A percentile compares a stretch with the other conserved stretches of the same genome.
Conservation (phyloP, 2,113 vertebrate genomes). For the Zosterops borbonicus region DNA sequence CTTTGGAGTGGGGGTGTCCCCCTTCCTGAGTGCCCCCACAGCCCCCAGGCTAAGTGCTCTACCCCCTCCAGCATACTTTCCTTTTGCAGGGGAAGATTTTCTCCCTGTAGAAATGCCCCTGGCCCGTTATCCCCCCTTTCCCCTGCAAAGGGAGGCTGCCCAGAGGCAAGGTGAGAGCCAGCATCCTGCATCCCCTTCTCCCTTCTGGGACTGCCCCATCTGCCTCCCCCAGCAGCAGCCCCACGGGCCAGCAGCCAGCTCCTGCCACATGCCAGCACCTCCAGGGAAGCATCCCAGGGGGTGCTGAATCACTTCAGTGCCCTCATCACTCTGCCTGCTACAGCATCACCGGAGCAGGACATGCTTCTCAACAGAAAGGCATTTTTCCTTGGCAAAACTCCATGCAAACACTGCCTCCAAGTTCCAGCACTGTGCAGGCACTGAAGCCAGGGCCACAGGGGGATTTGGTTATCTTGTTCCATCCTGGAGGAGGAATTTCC, state of each 20-base stretch:
- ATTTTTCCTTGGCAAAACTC: neutral
- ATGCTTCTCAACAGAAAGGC: neutral
- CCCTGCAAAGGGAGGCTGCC: neutral
- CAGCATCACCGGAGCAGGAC: neutral
- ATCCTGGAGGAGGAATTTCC: neutral
- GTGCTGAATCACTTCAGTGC: neutral
- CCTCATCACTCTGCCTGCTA: fast-evolving
- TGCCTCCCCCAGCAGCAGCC: neutral
- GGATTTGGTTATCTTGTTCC: neutral
- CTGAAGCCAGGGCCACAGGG: fast-evolving
- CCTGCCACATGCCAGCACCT: neutral
- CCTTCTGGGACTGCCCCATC: fast-evolving
- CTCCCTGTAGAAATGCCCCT: neutral
- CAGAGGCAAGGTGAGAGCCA: neutral
- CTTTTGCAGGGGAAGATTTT: neutral
- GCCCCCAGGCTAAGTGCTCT: neutral
- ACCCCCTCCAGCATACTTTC: neutral
- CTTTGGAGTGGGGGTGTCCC: fast-evolving
- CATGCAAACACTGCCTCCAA: neutral
- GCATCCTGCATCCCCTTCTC: neutral
- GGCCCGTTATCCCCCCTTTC: neutral
- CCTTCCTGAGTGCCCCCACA: fast-evolving
- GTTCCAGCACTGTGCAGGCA: neutral
- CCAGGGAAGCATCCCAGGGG: neutral
- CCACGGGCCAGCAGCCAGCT: neutral